These are phyloP conservation scores for Callitettix versicolor DNA, from an alignment of 1,140 invertebrate genomes.

Conservation along the genomic window DNA sequence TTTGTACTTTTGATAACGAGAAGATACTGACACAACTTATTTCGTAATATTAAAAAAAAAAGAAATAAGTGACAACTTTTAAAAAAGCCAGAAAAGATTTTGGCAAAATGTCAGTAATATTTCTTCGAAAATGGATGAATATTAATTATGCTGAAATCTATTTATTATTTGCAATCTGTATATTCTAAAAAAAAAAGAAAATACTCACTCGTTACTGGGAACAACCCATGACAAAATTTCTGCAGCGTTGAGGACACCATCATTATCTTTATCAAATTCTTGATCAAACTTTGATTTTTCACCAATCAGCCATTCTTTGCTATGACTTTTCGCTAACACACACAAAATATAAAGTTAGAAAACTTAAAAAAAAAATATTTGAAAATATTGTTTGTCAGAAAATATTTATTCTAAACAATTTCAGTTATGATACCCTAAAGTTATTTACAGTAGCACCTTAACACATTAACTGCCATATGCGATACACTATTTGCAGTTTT, in stretches of 20 bases:
- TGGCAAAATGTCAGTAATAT: too few species aligned
- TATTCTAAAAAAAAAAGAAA: too few species aligned
- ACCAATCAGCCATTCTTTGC: constrained; percentile 67
- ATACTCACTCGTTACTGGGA: constrained; percentile 76
- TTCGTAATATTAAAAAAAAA: too few species aligned
- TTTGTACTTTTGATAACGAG: too few species aligned
- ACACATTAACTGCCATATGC: too few species aligned
- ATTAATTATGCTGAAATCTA: too few species aligned
- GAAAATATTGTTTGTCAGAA: background rate
- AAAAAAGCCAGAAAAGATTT: too few species aligned
- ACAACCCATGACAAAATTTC: constrained; percentile 87
- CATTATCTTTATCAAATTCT: constrained; percentile 74
- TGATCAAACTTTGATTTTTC: constrained; percentile 88
- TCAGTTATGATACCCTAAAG: background rate
- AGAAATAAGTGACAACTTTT: too few species aligned
- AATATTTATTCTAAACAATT: background rate
- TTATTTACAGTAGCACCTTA: background rate
- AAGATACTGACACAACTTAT: too few species aligned
- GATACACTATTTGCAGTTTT: too few species aligned
- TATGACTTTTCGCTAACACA: constrained; percentile 44
- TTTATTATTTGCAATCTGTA: too few species aligned
- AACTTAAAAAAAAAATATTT: background rate
- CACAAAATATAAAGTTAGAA: constrained; percentile 10
- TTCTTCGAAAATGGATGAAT: too few species aligned
- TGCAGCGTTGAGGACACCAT: constrained; percentile 64